Base-by-base conservation (phyloP, 2,113 vertebrate genomes). In the Cebus imitator region DNA sequence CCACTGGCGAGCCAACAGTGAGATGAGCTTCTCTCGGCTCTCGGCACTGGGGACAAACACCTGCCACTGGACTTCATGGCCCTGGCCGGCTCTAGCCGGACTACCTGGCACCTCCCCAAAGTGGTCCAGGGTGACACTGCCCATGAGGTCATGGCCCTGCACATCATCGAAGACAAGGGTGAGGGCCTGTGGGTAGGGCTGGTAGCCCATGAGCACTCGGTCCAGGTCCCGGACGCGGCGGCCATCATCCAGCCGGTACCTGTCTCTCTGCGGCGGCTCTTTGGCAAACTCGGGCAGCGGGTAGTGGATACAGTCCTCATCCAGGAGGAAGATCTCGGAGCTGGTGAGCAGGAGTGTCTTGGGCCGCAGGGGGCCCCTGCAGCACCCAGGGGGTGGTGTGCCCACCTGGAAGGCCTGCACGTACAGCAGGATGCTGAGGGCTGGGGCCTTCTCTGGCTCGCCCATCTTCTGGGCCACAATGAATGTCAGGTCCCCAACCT, bases 101-200 rank as follows among this genome's bases (percentile, higher is more conserved):
- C 86, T 64, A n/a, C 97, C 96, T 14, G 98, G 97, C 13, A 91
- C 70, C 8, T 99, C 99, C 5, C 99, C 99, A n/a, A 99, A 99
- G 98, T 99, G 99, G 98, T 99, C 99, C 98, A 99, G 98, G 87
- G 99, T 99, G 97, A 99, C 99, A 40, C 98, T 99, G 97, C 99
- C 99, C 98, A 99, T 99, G 93, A 99, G 98, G 97, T 99, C 99
- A 0, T 99, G 99, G 48, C 99, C 99, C 1, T 99, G 99, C 82
- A 99, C 98, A 37, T 99, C 99, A 35, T 99, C 99, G n/a, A 99
- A 99, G 48, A 99, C 99, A 87, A 99, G 99, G 0, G 99, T 99
- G 86, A 99, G 99, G 18, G 99, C 99, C 98, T 99, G 99, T 0
- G 99, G 99, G 96, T 99, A 99, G 0, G 99, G 99, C 98, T 99